A percentile compares a stretch with the other conserved stretches of the same genome.
Evolutionary conservation across 2,888 invertebrate species (phyloP).

Genomic region (Cordylochernes scorpioides): DNA sequence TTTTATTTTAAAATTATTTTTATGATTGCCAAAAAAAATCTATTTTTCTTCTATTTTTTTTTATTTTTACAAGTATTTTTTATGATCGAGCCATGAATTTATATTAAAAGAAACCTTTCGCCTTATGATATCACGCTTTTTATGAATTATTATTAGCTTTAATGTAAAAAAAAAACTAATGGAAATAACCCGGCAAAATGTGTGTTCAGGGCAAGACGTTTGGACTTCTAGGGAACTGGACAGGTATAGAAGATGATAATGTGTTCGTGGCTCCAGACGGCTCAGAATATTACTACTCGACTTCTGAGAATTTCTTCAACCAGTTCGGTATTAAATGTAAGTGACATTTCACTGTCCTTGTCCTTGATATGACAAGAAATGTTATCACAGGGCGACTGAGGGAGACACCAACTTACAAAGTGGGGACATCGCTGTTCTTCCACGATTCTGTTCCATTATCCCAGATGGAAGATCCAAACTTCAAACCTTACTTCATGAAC

Average conservation of each 20-base stretch:
- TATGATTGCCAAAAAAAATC: too few species aligned
- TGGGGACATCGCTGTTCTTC: constrained; percentile 46
- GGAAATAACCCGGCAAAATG: not conserved
- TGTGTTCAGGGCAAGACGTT: constrained; percentile 50
- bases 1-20: too few species aligned
- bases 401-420: constrained; percentile 6
- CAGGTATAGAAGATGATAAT: constrained; percentile 46
- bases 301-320: too few species aligned
- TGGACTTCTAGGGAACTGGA: constrained; percentile 75
- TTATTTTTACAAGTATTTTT: too few species aligned
- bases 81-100: too few species aligned
- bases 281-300: too few species aligned
- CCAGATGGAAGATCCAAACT: constrained; percentile 47
- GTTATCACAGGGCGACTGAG: constrained; percentile 28
- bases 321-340: not conserved
- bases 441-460: constrained; percentile 51
- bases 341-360: constrained; percentile 1
- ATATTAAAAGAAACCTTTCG: too few species aligned
- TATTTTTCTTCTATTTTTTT: too few species aligned
- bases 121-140: not conserved
- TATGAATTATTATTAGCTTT: not conserved
- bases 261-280: too few species aligned
- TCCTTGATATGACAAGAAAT: not conserved
- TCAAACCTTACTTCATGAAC: constrained; percentile 42
- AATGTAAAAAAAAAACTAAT: too few species aligned